A percentile compares a stretch with the other conserved stretches of the same genome.
These are phyloP conservation scores for Huso huso DNA, from an alignment of 2,797 vertebrate species.

Conservation along the genomic window DNA sequence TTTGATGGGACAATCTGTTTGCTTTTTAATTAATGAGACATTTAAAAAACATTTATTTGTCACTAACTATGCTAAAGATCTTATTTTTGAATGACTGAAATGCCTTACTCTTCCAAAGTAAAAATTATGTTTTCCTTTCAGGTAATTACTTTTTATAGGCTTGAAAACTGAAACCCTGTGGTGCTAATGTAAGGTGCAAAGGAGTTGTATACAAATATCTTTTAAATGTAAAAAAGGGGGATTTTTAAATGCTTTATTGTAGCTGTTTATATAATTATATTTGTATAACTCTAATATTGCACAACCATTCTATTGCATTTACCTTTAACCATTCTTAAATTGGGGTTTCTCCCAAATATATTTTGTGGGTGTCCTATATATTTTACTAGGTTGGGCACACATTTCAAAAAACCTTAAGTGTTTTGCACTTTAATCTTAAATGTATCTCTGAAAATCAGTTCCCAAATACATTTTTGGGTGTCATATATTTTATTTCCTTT, in stretches of 20 bases:
- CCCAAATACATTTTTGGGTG: no score
- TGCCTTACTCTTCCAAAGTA: conserved; percentile 84
- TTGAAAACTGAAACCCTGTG: conserved; percentile 77
- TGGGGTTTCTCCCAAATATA: conserved; percentile 25
- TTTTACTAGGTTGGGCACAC: conserved; percentile 41
- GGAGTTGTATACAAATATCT: conserved; percentile 67
- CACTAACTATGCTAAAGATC: conserved; percentile 62
- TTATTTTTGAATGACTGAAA: conserved; percentile 59
- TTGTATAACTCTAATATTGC: conserved; percentile 78
- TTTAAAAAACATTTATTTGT: conserved; percentile 53
- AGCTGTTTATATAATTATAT: conserved; percentile 76
- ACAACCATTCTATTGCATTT: conserved; percentile 59
- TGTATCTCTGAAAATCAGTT: conserved; percentile 47
- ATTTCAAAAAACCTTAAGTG: conserved; percentile 69
- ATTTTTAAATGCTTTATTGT: conserved; percentile 70
- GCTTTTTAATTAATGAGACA: conserved; percentile 15
- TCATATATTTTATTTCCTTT: no score
- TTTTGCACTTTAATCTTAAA: conserved; percentile 91
- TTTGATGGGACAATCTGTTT: conserved; percentile 45
- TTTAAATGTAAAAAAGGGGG: conserved; percentile 71
- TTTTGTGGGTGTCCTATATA: conserved; percentile 33
- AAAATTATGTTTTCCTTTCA: conserved; percentile 61
- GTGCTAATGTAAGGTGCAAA: conserved; percentile 70
- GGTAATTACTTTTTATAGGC: conserved; percentile 63
- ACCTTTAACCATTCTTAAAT: conserved; percentile 30